These are phyloP conservation scores for Lordiphosa fenestrarum DNA, from an alignment of 2,888 invertebrate genomes.

Conservation along the genomic window DNA sequence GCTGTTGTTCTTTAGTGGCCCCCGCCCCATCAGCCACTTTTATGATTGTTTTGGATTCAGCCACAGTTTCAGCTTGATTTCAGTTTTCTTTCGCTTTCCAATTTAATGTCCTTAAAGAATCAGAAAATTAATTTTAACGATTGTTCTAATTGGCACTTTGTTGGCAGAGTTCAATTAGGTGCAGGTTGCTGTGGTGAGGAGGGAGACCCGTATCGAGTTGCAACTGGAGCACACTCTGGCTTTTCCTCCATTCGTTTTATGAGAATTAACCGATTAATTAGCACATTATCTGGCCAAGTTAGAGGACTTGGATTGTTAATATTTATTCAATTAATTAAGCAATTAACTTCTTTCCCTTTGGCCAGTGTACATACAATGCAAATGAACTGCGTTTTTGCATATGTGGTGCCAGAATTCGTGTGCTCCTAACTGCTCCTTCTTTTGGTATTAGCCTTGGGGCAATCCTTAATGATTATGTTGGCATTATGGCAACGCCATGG, in stretches of 20 bases:
- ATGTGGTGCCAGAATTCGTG: too few species aligned
- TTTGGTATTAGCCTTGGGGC: too few species aligned
- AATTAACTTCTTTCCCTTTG: conserved; percentile 18
- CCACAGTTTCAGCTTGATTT: conserved; percentile 4
- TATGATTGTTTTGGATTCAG: conserved; percentile 4
- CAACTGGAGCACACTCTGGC: background rate
- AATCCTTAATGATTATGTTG: too few species aligned
- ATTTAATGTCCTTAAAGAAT: conserved; percentile 7
- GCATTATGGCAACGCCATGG: too few species aligned
- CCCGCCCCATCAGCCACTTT: conserved; percentile 1
- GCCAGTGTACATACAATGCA: background rate
- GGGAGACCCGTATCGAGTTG: background rate
- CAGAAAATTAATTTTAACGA: conserved; percentile 11
- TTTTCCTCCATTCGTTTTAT: background rate
- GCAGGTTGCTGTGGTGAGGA: too few species aligned
- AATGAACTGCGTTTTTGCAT: background rate
- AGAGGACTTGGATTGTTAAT: background rate
- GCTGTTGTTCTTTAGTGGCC: conserved; percentile 6
- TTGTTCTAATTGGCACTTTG: conserved; percentile 9
- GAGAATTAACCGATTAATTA: conserved; percentile 25
- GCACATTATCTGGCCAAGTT: conserved; percentile 1
- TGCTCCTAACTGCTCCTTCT: too few species aligned
- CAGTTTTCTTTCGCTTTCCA: background rate
- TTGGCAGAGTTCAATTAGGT: background rate
- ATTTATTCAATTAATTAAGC: conserved; percentile 26